Percentiles rank a stretch among this genome's conserved stretches.
Conservation (phyloP, 2,797 vertebrate genomes). For the Sarcophilus harrisii region DNA sequence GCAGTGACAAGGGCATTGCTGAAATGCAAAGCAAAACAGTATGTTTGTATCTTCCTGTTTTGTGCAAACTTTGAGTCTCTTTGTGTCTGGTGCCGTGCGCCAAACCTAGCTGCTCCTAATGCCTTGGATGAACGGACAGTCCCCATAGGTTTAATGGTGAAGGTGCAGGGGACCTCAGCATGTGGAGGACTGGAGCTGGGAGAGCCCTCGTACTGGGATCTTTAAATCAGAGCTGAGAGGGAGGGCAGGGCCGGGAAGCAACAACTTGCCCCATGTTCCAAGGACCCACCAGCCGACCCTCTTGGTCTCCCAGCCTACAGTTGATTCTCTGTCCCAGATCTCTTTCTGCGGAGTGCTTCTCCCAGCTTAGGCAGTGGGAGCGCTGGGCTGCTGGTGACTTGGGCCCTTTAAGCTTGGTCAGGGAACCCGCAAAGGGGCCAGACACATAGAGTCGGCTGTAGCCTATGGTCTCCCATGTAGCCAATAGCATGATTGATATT, state of each 20-base stretch:
- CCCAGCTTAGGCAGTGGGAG: not conserved
- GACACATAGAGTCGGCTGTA: too few relatives aligned
- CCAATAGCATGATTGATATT: not conserved
- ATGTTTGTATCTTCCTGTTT: not conserved
- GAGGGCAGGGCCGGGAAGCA: too few relatives aligned
- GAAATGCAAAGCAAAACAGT: not conserved
- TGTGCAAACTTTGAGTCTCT: not conserved
- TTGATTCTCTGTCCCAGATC: not conserved
- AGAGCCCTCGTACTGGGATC: not conserved
- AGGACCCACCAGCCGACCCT: not conserved
- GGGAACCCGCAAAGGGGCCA: not conserved
- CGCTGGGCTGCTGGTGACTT: not conserved
- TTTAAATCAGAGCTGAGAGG: not conserved
- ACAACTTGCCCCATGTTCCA: not conserved
- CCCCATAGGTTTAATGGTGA: not conserved
- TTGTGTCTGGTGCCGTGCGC: not conserved
- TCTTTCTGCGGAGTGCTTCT: not conserved
- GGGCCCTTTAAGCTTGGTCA: not conserved
- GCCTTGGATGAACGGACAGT: not conserved
- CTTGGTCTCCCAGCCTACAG: not conserved
- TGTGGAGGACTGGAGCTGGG: not conserved
- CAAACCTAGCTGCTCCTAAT: not conserved
- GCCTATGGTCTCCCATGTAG: too few relatives aligned
- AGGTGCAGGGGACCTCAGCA: not conserved
- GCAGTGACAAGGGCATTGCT: not conserved